Base-by-base conservation (phyloP, 2,113 vertebrate genomes). In the Meleagris gallopavo region DNA sequence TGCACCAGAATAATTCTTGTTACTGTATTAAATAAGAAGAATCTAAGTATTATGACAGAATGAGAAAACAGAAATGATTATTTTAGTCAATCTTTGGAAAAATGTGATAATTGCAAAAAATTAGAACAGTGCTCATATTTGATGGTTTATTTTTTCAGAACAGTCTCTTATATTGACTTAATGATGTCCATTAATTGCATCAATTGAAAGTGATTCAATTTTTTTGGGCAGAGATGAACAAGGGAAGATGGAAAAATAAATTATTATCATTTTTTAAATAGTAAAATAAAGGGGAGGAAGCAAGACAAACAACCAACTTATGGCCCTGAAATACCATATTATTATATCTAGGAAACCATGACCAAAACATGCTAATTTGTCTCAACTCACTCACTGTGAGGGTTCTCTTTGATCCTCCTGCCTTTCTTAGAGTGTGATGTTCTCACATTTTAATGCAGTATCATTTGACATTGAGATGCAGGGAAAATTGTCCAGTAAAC, bases 291-390 rank as follows among this genome's bases (percentile, higher is more conserved):
- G 43, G 24, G 38, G 32, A 83, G 50, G 40, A 86, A 84, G 83
- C 46, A 95, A 90, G 91, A 83, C 70, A 95, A 93, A 93, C 83
- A 95, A 76, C 71, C 83, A 95, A 76, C 71, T 89, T 86, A 73
- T 32, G 61, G 84, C 70, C 72, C 75, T 83, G 81, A 83, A 96
- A 94, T 92, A 24, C 82, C 73, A 14, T 88, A 85, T 94, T 95
- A 94, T 94, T 91, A 88, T 93, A 95, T 88, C 89, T 83, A 74
- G 88, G 89, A 96, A 95, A 97, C 94, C 95, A 94, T 96, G 95
- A 96, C 95, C 90, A 92, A 96, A 95, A 88, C 73, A 89, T 88
- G 92, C 27, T 83, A 79, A 67, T 90, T 95, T 70, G 77, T 58
- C 48, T 91, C 62, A 86, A 73, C 60, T 92, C 61, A 76, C 46